These are phyloP conservation scores for Hyles lineata DNA, from an alignment of 2,888 invertebrate genomes.

Conservation along the genomic window DNA sequence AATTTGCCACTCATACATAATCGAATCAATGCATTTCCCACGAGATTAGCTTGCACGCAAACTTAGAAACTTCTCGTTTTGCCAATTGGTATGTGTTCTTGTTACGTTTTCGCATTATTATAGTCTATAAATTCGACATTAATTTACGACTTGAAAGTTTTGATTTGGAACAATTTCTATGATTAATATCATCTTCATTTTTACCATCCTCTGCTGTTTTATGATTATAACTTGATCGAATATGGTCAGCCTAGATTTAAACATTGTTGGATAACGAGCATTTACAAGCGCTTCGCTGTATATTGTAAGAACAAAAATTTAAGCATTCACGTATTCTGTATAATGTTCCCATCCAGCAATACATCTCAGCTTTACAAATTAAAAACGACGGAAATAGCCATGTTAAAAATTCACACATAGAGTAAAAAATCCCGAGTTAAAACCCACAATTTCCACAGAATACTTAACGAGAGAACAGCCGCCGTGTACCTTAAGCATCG, in stretches of 20 bases:
- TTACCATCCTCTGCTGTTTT: background rate
- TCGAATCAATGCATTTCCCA: constrained; percentile 71
- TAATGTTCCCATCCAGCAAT: background rate
- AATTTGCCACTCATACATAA: constrained; percentile 47
- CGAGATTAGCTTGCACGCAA: constrained; percentile 52
- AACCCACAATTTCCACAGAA: constrained; percentile 45
- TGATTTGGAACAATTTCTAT: background rate
- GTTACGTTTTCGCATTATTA: background rate
- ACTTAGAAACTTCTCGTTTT: constrained; percentile 45
- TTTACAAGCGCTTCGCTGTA: too few relatives aligned
- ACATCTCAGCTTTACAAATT: background rate
- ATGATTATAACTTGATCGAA: background rate
- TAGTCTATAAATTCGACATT: background rate
- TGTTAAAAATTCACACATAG: constrained; percentile 11
- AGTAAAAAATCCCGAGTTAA: background rate
- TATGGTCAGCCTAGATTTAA: too few relatives aligned
- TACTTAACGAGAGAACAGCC: constrained; percentile 42
- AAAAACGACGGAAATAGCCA: constrained; percentile 9
- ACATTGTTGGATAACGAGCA: too few relatives aligned
- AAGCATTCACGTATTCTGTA: background rate
- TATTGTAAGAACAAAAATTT: background rate
- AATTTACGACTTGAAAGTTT: constrained; percentile 8
- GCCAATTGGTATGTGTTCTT: constrained; percentile 35
- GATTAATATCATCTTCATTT: background rate
- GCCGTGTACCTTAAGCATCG: constrained; percentile 37